phyloP scores from a whole-genome alignment of 2,797 vertebrate species.

The Lepus oiostolus region DNA sequence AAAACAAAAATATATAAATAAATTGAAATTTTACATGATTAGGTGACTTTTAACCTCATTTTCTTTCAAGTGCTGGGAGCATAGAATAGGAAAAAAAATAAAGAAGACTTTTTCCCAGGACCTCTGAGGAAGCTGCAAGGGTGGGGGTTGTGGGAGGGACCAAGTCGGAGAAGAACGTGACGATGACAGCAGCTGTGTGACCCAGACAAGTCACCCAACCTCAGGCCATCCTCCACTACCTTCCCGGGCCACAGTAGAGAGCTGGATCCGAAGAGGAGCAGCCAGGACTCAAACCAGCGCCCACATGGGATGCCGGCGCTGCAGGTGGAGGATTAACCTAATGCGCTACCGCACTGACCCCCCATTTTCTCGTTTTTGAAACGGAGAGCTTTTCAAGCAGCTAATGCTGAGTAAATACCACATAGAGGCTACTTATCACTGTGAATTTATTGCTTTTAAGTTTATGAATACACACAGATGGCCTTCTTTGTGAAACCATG shows the following conservation, averaged over 20 bases:
- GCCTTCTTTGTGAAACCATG: not conserved
- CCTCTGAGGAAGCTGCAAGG: not conserved
- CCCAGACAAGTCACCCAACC: accelerated
- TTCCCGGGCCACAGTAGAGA: too few species aligned
- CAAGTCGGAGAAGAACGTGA: not conserved
- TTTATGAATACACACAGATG: too few species aligned
- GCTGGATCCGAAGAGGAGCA: too few species aligned
- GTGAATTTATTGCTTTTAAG: too few species aligned
- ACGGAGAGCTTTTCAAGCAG: not conserved
- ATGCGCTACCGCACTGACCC: too few species aligned
- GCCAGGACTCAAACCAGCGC: too few species aligned
- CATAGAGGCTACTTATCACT: not conserved
- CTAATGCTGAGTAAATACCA: accelerated
- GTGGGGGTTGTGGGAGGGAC: too few species aligned
- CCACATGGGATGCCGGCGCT: too few species aligned
- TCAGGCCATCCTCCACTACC: not conserved
- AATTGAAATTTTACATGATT: too few species aligned
- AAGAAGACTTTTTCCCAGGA: not conserved
- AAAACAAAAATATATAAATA: too few species aligned
- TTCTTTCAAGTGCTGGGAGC: not conserved
- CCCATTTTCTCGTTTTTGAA: not conserved
- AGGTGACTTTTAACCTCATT: not conserved
- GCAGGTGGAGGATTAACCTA: too few species aligned
- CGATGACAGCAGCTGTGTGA: not conserved
- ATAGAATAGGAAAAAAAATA: too few species aligned